Conservation (phyloP, 2,113 vertebrate genomes). For the Gobio gobio region DNA sequence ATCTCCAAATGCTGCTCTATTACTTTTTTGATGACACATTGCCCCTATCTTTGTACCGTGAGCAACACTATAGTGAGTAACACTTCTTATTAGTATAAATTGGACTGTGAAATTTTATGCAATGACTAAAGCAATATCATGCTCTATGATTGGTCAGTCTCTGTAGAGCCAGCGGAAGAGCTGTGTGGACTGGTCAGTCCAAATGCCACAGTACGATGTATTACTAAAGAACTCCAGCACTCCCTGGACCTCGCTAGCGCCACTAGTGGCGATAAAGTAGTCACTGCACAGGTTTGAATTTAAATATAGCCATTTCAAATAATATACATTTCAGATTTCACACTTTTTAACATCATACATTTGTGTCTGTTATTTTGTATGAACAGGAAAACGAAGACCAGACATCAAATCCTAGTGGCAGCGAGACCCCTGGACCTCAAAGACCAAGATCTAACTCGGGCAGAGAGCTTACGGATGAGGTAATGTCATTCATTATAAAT, state of each 20-base stretch:
- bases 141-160: slow-evolving; percentile 67
- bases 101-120: background rate
- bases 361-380: slow-evolving; percentile 35
- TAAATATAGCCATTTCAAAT: background rate
- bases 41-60: too few relatives aligned
- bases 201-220: slow-evolving; percentile 78
- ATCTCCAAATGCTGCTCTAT: background rate
- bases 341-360: background rate
- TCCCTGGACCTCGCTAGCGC: slow-evolving; percentile 97
- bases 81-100: background rate
- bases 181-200: slow-evolving; percentile 85
- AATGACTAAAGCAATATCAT: slow-evolving; percentile 27
- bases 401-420: slow-evolving; percentile 67
- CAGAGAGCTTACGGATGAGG: slow-evolving; percentile 97
- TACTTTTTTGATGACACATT: too few relatives aligned
- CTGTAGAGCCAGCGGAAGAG: slow-evolving; percentile 72
- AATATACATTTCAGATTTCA: background rate
- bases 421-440: slow-evolving; percentile 86
- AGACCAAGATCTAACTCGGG: slow-evolving; percentile 96
- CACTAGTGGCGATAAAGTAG: slow-evolving; percentile 95
- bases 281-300: slow-evolving; percentile 90
- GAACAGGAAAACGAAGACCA: slow-evolving; percentile 91
- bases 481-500: slow-evolving; percentile 67
- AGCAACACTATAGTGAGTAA: background rate
- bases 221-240: slow-evolving; percentile 91